A percentile compares a stretch with the other conserved stretches of the same genome.
Evolutionary conservation across 2,888 invertebrate species (phyloP).

Genomic region (Ophioninae sp.): DNA sequence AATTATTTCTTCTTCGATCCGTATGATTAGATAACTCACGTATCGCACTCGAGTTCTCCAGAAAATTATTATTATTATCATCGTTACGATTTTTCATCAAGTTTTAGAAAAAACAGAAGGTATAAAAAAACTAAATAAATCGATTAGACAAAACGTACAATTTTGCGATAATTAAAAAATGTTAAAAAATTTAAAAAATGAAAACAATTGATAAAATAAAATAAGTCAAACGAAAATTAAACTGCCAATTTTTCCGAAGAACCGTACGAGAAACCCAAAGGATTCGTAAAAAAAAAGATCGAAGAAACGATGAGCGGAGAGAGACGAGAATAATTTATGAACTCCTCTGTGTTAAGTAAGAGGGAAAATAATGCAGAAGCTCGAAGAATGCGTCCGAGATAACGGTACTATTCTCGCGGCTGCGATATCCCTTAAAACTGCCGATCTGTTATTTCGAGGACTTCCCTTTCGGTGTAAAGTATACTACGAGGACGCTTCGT

Average conservation of each 20-base stretch:
- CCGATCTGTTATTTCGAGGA: neutral
- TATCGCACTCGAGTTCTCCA: neutral
- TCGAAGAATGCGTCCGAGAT: constrained; percentile 48
- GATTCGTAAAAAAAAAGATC: neutral
- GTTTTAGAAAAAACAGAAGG: neutral
- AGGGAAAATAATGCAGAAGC: constrained; percentile 56
- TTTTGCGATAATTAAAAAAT: too few relatives aligned
- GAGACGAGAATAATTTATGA: constrained; percentile 65
- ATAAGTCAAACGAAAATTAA: too few relatives aligned
- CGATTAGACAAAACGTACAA: too few relatives aligned
- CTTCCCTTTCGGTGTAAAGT: neutral
- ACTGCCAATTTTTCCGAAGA: neutral
- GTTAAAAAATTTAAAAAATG: neutral
- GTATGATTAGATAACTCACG: neutral
- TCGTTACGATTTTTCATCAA: neutral
- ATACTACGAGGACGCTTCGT: too few relatives aligned
- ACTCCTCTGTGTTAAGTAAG: constrained; percentile 53
- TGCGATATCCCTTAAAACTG: constrained; percentile 24
- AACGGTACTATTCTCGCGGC: constrained; percentile 61
- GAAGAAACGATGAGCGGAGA: constrained; percentile 18
- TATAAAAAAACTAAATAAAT: too few relatives aligned
- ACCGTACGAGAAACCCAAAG: neutral
- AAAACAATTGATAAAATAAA: neutral
- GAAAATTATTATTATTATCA: neutral
- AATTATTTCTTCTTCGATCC: neutral